Evolutionary conservation across 1,140 invertebrate species (phyloP), one percentile per base, ranked within the genome.

Genomic region (Triops cancriformis): DNA sequence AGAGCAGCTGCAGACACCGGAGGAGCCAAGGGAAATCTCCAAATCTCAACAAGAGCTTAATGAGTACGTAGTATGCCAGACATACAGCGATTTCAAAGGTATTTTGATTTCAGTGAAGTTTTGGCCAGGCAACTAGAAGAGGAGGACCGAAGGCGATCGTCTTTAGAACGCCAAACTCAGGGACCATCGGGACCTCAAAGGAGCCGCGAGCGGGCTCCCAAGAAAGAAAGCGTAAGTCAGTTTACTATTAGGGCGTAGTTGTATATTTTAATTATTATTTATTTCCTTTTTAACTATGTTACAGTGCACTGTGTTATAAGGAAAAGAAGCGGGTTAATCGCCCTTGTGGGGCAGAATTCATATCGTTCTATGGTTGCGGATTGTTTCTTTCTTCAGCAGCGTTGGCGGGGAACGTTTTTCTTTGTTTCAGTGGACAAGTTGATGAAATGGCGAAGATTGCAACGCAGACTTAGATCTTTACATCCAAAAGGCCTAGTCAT

Each of bases 121-220:
- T 79, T 86, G 72, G 86, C 86, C n/a, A 81, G 82, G 76, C 81
- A 83, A 72, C 82, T 87, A 9, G 85, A 87, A 76, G 85, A 85
- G 79, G 85, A 86, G 80, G 86, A 87, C 76, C 81, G 85, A 42
- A 73, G 79, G 26, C 79, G 78, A 42, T 80, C 79, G 14, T 78
- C 77, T 28, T 79, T 79, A 0, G 78, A 73, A 73, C 78, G 75
- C 18, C 73, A 72, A 37, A 72, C 75, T 5, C 77, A 76, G 26
- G 37, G 72, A 28, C 75, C 42, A 27, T 73, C 76, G 23, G 76
- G 77, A 12, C 43, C 78, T 76, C 76, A 27, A 43, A 64, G n/a
- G 72, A 42, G 18, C 73, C 77, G 26, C 76, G 79, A 23, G 77
- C 78, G 26, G 72, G 76, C 72, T 42, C 76, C 14, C 74, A 79